Base-by-base conservation (phyloP, 2,113 vertebrate genomes). In the Lepisosteus oculatus region DNA sequence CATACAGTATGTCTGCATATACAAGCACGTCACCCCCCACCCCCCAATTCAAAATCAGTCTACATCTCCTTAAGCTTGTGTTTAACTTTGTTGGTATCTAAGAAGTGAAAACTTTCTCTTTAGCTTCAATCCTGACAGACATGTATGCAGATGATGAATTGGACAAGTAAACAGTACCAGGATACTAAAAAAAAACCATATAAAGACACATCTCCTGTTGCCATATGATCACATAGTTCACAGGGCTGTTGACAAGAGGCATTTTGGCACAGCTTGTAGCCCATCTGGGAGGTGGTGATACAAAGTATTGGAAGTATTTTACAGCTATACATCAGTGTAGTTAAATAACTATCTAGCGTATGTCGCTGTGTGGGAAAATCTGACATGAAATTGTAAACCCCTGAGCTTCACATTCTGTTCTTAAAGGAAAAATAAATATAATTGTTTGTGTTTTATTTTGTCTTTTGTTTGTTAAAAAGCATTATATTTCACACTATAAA, bases 271-370 rank as follows among this genome's bases (percentile, higher is more conserved):
- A 81, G 82, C 83, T 80, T 80, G 15, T 81, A 71, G 43, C 88
- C 88, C 90, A 41, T 79, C 86, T 84, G 86, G 85, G 87, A 76
- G 85, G 65, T 77, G 85, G 84, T 82, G 90, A 84, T 76, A 82
- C 72, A 74, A 76, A 85, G 77, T 76, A 80, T 80, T 77, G 90
- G 83, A 79, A 84, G 83, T 81, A 80, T 78, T 74, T 71, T 77
- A 67, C 74, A 87, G 85, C 63, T 70, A 85, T 80, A 88, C 77
- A 72, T 83, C 9, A 83, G 78, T 54, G 76, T 84, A 81, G 85
- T 90, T 86, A 45, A 85, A 90, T 83, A 88, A 87, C 76, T 87
- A 90, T 90, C 87, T 88, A 88, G 86, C 90, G 89, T 90, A 90
- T 90, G 88, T 83, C 80, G 83, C 85, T 79, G 81, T 85, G 84